Conservation (phyloP, 2,113 vertebrate species). For the Ranitomeya imitator region DNA sequence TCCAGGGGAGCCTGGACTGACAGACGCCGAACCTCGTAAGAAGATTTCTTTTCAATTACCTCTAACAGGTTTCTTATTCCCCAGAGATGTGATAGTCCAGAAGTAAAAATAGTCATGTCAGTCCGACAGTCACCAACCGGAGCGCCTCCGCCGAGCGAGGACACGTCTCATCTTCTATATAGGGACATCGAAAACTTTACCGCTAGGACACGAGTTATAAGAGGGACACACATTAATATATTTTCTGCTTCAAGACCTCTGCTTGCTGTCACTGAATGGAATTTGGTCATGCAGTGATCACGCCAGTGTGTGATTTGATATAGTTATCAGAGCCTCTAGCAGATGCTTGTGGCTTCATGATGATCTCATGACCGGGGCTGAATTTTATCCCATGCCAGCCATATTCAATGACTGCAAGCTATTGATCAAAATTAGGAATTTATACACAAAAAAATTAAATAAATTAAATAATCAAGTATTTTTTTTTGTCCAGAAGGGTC, state of each 20-base stretch:
- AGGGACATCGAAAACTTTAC: not conserved
- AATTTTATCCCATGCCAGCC: not conserved
- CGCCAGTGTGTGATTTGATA: not conserved
- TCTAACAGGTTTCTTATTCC: conserved; percentile 36
- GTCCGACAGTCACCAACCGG: conserved; percentile 4
- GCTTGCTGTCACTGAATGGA: not conserved
- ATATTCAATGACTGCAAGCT: not conserved
- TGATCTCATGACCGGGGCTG: not conserved
- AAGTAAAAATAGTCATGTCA: conserved; percentile 19
- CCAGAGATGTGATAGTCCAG: conserved; percentile 15
- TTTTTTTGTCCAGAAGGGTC: too few species aligned
- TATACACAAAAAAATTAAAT: not conserved
- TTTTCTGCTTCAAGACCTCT: not conserved
- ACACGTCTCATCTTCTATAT: not conserved
- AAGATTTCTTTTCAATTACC: conserved; percentile 44
- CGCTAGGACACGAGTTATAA: not conserved
- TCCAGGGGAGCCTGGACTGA: conserved; percentile 31
- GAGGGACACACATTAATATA: not conserved
- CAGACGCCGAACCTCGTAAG: conserved; percentile 23
- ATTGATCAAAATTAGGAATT: not conserved
- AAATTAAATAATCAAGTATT: too few species aligned
- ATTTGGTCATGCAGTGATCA: not conserved
- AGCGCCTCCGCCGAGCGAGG: not conserved
- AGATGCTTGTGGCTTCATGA: not conserved
- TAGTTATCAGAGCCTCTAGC: not conserved